Evolutionary conservation across 2,113 vertebrate genomes (phyloP), one percentile per base, ranked within the genome.

Genomic region (Microtus oregoni): DNA sequence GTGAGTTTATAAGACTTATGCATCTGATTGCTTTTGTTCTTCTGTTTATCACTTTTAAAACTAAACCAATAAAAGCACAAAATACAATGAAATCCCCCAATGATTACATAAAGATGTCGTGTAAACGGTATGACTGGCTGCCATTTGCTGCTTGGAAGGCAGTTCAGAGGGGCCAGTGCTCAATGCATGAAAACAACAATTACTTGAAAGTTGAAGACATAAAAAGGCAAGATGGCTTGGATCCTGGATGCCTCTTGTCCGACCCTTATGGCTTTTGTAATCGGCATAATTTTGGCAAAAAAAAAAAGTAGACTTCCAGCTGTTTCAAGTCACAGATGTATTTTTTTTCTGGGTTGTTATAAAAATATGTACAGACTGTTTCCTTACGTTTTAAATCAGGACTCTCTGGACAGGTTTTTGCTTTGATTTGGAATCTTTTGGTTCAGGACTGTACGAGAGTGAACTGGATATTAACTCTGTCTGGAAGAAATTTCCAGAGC

Each of bases 321-420:
- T 90, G 97, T 95, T 95, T 96, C 81, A n/a, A 77, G 96, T 96
- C 96, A 96, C 35, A 92, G 70, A 95, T 96, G 92, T 97, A n/a
- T 87, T 96, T n/a, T 92, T 92, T 97, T 96, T 96, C 94, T 96
- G 78, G 19, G 55, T 91, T 88, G 86, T 94, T 91, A 67, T 98
- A 97, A 97, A 98, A 96, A 86, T 96, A 97, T 0, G 81, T 41
- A 17, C 70, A 91, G 90, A 50, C 44, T 96, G 47, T 11, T 98
- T 98, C 95, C 95, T 95, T 98, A 75, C 86, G 47, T 93, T 95
- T 97, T 96, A 95, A 95, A 90, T 95, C 7, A 76, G 38, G 82
- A 87, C 95, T 93, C 93, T 93, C 89, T 94, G 47, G 95, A 72
- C 38, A 81, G 70, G 88, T 88, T 79, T 52, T 58, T 93, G 76